These are phyloP conservation scores for Lordiphosa stackelbergi DNA, from an alignment of 1,140 invertebrate genomes.

Conservation along the genomic window DNA sequence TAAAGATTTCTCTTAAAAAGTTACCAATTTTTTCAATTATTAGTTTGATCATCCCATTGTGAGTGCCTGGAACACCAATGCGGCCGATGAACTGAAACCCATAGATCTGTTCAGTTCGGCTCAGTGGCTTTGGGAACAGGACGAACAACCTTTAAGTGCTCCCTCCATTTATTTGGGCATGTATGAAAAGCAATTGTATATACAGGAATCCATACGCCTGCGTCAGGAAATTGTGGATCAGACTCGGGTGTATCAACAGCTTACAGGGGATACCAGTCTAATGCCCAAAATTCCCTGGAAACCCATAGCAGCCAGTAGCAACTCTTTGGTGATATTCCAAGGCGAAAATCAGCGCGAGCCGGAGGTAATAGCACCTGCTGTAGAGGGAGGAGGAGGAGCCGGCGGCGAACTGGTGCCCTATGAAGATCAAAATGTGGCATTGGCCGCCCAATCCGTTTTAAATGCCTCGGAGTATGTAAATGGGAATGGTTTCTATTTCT, in stretches of 20 bases:
- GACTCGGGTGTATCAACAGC: constrained; percentile 56
- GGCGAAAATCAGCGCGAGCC: constrained; percentile 54
- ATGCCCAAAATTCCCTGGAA: constrained; percentile 84
- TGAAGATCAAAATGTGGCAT: constrained; percentile 63
- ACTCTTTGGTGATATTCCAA: constrained; percentile 61
- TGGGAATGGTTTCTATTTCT: constrained; percentile 85
- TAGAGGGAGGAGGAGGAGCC: constrained; percentile 20
- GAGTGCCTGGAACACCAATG: constrained; percentile 86
- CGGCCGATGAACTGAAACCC: constrained; percentile 80
- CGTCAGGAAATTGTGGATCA: constrained; percentile 70
- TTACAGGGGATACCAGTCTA: constrained; percentile 63
- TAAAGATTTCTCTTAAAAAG: neutral
- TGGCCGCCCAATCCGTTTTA: constrained; percentile 82
- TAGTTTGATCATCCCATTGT: constrained; percentile 91
- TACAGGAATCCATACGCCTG: constrained; percentile 79
- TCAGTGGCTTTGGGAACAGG: constrained; percentile 77
- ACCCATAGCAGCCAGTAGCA: constrained; percentile 79
- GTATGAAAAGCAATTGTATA: constrained; percentile 88
- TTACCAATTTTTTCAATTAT: constrained; percentile 3
- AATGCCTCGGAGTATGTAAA: constrained; percentile 85
- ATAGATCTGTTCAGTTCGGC: constrained; percentile 87
- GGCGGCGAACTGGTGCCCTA: constrained; percentile 60
- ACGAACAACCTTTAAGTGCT: constrained; percentile 36
- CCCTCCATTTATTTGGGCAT: constrained; percentile 91
- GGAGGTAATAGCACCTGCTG: constrained; percentile 29